Evolutionary conservation across 2,888 invertebrate genomes (phyloP).

Genomic region (Tortricodes alternella): DNA sequence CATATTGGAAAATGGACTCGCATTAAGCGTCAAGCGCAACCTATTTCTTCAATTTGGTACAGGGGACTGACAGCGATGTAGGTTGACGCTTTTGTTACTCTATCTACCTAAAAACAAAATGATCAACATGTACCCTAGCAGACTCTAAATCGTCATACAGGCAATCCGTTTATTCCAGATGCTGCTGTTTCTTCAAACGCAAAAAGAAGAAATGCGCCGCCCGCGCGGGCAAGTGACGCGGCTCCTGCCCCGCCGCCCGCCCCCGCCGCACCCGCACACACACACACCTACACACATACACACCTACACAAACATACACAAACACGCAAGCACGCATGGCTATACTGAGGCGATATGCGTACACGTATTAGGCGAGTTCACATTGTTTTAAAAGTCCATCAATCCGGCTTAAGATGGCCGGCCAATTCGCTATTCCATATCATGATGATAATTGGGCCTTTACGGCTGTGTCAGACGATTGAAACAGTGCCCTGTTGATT

Average conservation of each 20-base stretch:
- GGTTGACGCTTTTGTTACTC: too few relatives aligned
- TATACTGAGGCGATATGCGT: slow-evolving; percentile 1
- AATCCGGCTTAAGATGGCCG: too few relatives aligned
- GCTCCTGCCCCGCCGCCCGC: slow-evolving; percentile 47
- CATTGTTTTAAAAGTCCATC: too few relatives aligned
- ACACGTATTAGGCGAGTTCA: background rate
- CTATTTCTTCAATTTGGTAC: too few relatives aligned
- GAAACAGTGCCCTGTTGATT: too few relatives aligned
- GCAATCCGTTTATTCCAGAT: slow-evolving; percentile 88
- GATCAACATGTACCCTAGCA: slow-evolving; percentile 64
- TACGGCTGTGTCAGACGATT: too few relatives aligned
- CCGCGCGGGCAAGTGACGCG: slow-evolving; percentile 95
- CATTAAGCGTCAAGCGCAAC: too few relatives aligned
- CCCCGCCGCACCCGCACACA: slow-evolving; percentile 37
- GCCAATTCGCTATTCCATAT: too few relatives aligned
- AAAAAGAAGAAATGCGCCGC: slow-evolving; percentile 98
- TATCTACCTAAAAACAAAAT: background rate
- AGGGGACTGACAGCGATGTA: too few relatives aligned
- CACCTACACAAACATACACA: slow-evolving; percentile 25
- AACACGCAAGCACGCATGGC: slow-evolving; percentile 25
- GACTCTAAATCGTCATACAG: slow-evolving; percentile 81
- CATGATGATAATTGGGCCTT: too few relatives aligned
- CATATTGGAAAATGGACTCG: too few relatives aligned
- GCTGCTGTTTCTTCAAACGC: slow-evolving; percentile 99
- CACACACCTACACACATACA: too few relatives aligned